These are phyloP conservation scores for Meiosimyza platycephala DNA, from an alignment of 2,888 invertebrate species.

Conservation along the genomic window DNA sequence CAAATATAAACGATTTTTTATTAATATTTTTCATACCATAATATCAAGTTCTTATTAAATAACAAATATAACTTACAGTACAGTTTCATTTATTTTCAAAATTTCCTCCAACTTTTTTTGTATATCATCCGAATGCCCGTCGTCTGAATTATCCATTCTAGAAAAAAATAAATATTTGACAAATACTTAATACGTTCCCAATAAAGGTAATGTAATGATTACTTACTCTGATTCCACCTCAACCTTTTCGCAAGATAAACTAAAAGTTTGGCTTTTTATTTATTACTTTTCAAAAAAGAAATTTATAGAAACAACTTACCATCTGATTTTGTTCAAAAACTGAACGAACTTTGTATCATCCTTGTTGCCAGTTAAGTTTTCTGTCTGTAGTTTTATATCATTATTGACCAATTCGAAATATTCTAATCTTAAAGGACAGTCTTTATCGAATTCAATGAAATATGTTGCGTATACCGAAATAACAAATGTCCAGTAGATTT, in stretches of 20 bases:
- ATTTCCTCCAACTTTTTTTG: slow-evolving; percentile 60
- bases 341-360: slow-evolving; percentile 63
- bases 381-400: slow-evolving; percentile 59
- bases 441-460: slow-evolving; percentile 60
- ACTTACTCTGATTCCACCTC: slow-evolving; percentile 57
- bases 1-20: too few relatives aligned
- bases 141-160: slow-evolving; percentile 45
- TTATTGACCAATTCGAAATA: slow-evolving; percentile 59
- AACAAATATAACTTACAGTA: slow-evolving; percentile 43
- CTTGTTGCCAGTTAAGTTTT: slow-evolving; percentile 59
- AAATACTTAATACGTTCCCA: not conserved
- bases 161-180: slow-evolving; percentile 31
- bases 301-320: slow-evolving; percentile 41
- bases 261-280: slow-evolving; percentile 33
- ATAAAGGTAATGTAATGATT: not conserved
- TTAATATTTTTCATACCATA: too few relatives aligned
- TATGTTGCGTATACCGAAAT: slow-evolving; percentile 64
- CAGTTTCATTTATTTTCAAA: slow-evolving; percentile 56
- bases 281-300: too few relatives aligned
- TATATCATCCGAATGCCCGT: slow-evolving; percentile 57
- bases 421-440: slow-evolving; percentile 54
- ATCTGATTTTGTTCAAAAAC: slow-evolving; percentile 59
- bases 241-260: slow-evolving; percentile 59
- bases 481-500: slow-evolving; percentile 66
- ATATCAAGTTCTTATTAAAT: not conserved